Percentiles rank a stretch among this genome's conserved stretches.
Evolutionary conservation across 1,140 invertebrate genomes (phyloP).

Genomic region (Diorhabda carinulata): DNA sequence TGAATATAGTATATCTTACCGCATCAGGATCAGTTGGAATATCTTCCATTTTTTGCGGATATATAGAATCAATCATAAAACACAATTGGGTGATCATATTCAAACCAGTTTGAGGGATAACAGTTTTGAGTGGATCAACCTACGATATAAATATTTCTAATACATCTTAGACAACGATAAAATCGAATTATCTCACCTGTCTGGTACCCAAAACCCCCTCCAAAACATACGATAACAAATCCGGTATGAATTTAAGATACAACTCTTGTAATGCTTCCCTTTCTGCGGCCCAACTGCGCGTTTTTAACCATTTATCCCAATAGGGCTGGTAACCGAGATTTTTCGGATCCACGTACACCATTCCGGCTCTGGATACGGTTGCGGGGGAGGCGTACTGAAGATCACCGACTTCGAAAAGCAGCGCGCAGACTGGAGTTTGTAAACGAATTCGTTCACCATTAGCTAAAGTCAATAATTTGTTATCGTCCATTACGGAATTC

Average conservation of each 20-base stretch:
- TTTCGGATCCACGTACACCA: constrained; percentile 91
- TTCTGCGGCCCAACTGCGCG: constrained; percentile 51
- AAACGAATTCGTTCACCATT: constrained; percentile 87
- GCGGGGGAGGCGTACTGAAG: constrained; percentile 86
- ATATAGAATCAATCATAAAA: constrained; percentile 69
- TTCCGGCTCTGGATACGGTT: constrained; percentile 84
- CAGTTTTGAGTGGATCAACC: constrained; percentile 66
- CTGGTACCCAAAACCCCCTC: constrained; percentile 71
- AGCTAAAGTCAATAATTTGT: constrained; percentile 80
- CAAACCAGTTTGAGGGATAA: constrained; percentile 76
- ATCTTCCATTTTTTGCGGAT: constrained; percentile 48
- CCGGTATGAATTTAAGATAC: constrained; percentile 70
- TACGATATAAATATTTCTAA: neutral
- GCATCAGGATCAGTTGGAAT: neutral
- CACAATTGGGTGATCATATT: constrained; percentile 87
- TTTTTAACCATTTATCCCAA: constrained; percentile 74
- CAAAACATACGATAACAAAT: constrained; percentile 68
- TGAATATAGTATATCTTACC: neutral
- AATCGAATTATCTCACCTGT: constrained; percentile 48
- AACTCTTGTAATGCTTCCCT: constrained; percentile 55
- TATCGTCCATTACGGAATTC: constrained; percentile 96
- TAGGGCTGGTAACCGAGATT: constrained; percentile 82
- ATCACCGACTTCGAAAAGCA: constrained; percentile 88
- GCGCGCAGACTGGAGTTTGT: constrained; percentile 70
- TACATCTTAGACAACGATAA: neutral